These are phyloP conservation scores for Darevskia mixta DNA, from an alignment of 2,797 vertebrate species.

Conservation along the genomic window DNA sequence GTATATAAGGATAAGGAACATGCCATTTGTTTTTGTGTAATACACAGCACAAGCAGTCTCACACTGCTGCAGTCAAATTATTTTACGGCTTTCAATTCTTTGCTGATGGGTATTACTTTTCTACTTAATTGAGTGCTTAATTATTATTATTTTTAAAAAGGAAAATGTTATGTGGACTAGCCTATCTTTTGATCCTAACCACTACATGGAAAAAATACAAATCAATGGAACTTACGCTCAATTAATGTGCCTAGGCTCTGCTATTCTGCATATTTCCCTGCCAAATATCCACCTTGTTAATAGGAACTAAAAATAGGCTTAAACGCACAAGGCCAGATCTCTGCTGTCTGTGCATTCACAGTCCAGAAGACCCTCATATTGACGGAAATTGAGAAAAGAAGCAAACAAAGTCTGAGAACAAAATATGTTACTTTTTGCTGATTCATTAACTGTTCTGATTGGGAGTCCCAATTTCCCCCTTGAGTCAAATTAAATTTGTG, in stretches of 20 bases:
- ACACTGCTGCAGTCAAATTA: background rate
- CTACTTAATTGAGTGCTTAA: conserved; percentile 44
- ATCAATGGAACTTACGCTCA: background rate
- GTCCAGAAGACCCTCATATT: background rate
- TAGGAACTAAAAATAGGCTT: background rate
- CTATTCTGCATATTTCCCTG: background rate
- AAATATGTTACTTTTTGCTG: background rate
- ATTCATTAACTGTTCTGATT: background rate
- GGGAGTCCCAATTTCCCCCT: background rate
- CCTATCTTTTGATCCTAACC: background rate
- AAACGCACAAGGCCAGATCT: background rate
- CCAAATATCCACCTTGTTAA: background rate
- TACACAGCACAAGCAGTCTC: background rate
- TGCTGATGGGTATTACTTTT: conserved; percentile 43
- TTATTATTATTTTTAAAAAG: accelerated
- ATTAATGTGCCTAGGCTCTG: background rate
- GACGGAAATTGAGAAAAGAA: background rate
- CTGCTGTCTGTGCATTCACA: background rate
- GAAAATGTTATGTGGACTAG: background rate
- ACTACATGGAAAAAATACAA: background rate
- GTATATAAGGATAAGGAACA: accelerated
- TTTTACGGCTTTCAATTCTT: conserved; percentile 21
- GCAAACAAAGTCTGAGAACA: background rate
- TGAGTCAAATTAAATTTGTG: too few species aligned
- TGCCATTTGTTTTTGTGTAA: background rate